Conservation (phyloP, 2,888 invertebrate species). For the Andrena hattorfiana region DNA sequence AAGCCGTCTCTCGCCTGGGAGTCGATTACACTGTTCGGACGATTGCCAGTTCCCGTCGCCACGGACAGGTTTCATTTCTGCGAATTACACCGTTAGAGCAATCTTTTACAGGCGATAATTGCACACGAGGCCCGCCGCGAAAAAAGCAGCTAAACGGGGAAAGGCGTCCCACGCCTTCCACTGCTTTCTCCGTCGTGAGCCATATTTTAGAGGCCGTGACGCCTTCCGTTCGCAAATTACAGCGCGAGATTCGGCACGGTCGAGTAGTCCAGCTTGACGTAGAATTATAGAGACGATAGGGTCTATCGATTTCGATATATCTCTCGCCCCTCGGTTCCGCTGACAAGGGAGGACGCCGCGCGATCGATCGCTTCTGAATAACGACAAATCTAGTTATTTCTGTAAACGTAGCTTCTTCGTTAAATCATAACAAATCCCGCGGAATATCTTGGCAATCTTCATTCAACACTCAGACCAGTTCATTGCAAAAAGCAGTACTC, state of each 20-base stretch:
- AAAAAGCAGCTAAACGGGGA: neutral
- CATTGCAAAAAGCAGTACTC: neutral
- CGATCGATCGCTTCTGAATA: neutral
- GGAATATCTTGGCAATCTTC: no score
- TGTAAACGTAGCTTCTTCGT: no score
- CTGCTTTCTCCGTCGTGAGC: slow-evolving; percentile 12
- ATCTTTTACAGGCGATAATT: neutral
- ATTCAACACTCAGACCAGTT: neutral
- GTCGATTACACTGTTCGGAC: neutral
- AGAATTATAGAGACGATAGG: slow-evolving; percentile 14
- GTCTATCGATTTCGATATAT: slow-evolving; percentile 23
- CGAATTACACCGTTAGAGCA: neutral
- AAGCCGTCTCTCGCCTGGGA: neutral
- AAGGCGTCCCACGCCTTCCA: neutral
- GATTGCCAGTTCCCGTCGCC: neutral
- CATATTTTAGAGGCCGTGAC: neutral
- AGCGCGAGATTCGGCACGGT: slow-evolving; percentile 11
- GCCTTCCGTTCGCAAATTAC: neutral
- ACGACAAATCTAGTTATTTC: no score
- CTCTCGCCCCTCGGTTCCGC: slow-evolving; percentile 2
- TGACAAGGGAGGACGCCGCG: neutral
- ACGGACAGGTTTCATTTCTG: neutral
- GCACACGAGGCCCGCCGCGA: neutral
- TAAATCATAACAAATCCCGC: no score
- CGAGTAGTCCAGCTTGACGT: neutral